Evolutionary conservation across 1,140 invertebrate genomes (phyloP), one percentile per base, ranked within the genome.

Genomic region (Ostrea denselamellosa): DNA sequence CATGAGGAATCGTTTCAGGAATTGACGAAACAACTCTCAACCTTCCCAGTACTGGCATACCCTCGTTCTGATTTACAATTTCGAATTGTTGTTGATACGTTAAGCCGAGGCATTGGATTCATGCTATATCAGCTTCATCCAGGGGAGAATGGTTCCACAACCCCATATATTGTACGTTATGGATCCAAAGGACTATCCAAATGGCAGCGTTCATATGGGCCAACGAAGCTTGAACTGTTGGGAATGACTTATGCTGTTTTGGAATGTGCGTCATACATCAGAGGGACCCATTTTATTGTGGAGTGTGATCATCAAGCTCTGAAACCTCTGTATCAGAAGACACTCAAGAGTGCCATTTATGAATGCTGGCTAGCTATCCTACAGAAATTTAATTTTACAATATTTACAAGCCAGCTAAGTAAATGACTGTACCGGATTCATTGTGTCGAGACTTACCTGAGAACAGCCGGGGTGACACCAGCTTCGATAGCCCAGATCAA

Each of bases 311-410:
- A 89, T 14, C 85, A 89, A 68, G 86, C 88, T 22, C 58, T 89
- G 51, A 85, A 81, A 58, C 86, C 86, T 19, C 68, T 89, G 28
- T 87, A 85, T n/a, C 68, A 87, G 28, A 89, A 87, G 44, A 65
- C 68, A 71, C 77, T 86, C 17, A 87, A 85, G 71, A 88, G 88
- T 25, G 90, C 87, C 10, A 88, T 90, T 65, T 90, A 89, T 86
- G 88, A 88, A 25, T n/a, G 89, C 0, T 90, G 89, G 89, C 19
- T 88, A n/a, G n/a, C 85, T 22, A 86, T 90, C 4, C 44, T 90
- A 14, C 88, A 90, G 34, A 85, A 28, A 12, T 86, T 54, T 86
- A 28, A 22, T 8, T 86, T 86, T 82, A 51, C 8, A 53, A 71
- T 53, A 22, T 65, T 12, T 86, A 86, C 58, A 86, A 86, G 51